Evolutionary conservation across 2,113 vertebrate species (phyloP).

Genomic region (Lynx canadensis): DNA sequence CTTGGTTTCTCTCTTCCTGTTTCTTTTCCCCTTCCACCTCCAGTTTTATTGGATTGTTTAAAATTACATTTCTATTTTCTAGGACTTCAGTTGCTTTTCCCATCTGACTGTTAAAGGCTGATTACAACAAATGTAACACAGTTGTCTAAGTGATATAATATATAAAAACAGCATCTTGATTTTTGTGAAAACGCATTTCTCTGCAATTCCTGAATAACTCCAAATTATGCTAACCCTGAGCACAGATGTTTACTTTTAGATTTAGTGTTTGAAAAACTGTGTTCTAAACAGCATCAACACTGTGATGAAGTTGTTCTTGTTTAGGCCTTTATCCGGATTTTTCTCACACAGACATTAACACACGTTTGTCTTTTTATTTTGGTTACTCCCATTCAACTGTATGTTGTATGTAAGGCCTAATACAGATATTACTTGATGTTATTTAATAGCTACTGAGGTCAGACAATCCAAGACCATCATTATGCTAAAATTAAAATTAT

Average conservation of each 20-base stretch:
- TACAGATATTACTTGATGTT: constrained; percentile 91
- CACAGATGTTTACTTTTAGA: constrained; percentile 84
- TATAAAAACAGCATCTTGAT: constrained; percentile 99
- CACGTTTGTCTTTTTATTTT: constrained; percentile 88
- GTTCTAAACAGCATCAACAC: constrained; percentile 76
- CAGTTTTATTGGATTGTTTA: constrained; percentile 99
- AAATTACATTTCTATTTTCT: constrained; percentile 99
- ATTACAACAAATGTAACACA: constrained; percentile 82
- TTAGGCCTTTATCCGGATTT: constrained; percentile 82
- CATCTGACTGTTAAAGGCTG: constrained; percentile 99
- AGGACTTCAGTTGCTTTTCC: constrained; percentile 99
- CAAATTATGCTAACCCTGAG: constrained; percentile 93
- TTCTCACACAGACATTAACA: constrained; percentile 83
- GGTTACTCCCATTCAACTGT: constrained; percentile 91
- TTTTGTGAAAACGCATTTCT: constrained; percentile 99
- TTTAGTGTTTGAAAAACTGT: background rate
- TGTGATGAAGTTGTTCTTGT: constrained; percentile 84
- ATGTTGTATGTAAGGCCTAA: constrained; percentile 92
- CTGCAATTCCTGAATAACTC: constrained; percentile 95
- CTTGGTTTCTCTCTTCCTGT: too few species aligned
- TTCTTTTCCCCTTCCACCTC: constrained; percentile 96
- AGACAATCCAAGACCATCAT: constrained; percentile 95
- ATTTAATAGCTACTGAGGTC: constrained; percentile 93
- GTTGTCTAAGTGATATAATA: constrained; percentile 96
- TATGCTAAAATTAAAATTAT: constrained; percentile 91